phyloP scores from a whole-genome alignment of 2,113 vertebrate genomes.

The Galemys pyrenaicus region DNA sequence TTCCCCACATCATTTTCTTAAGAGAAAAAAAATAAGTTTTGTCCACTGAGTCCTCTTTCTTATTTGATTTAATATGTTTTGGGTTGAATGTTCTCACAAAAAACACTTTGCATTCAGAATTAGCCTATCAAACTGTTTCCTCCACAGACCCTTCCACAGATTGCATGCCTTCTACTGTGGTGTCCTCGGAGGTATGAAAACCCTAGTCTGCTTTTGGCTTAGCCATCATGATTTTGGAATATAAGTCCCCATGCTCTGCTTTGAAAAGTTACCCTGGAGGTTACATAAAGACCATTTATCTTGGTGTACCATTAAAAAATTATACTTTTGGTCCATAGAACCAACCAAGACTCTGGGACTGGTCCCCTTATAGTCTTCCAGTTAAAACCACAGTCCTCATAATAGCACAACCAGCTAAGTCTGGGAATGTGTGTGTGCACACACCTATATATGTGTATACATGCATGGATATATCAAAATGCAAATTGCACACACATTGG shows the following conservation, averaged over 20 bases:
- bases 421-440: background rate
- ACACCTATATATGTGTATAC: background rate
- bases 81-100: slow-evolving; percentile 74
- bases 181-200: slow-evolving; percentile 13
- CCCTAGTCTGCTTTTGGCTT: slow-evolving; percentile 48
- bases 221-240: slow-evolving; percentile 62
- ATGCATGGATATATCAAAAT: background rate
- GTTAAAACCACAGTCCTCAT: background rate
- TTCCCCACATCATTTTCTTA: slow-evolving; percentile 72
- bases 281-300: slow-evolving; percentile 16
- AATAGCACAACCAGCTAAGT: background rate
- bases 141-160: background rate
- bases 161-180: background rate
- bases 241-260: slow-evolving; percentile 57
- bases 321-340: slow-evolving; percentile 21
- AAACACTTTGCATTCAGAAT: slow-evolving; percentile 77
- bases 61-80: slow-evolving; percentile 73
- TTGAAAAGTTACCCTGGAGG: slow-evolving; percentile 50
- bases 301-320: slow-evolving; percentile 14
- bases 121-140: slow-evolving; percentile 68
- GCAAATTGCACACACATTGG: fast-evolving
- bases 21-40: slow-evolving; percentile 72
- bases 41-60: slow-evolving; percentile 73
- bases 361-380: background rate
- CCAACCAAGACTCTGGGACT: background rate